Evolutionary conservation across 1,140 invertebrate genomes (phyloP).

Genomic region (Caenorhabditis briggsae): DNA sequence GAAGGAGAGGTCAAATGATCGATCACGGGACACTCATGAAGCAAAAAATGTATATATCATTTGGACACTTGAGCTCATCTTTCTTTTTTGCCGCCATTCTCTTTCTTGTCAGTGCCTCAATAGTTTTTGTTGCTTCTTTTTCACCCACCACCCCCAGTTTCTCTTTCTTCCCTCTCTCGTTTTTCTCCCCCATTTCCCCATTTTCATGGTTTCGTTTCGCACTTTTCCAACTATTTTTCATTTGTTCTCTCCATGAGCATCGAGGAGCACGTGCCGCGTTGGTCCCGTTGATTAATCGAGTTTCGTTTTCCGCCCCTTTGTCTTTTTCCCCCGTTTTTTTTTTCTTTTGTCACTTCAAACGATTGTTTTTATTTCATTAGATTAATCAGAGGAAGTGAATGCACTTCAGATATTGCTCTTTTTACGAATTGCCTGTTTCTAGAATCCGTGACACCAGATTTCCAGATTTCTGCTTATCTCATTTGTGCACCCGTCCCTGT

Average conservation of each 20-base stretch:
- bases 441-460: too few species aligned
- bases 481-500: neutral
- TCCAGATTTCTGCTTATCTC: too few species aligned
- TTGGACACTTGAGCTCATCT: neutral
- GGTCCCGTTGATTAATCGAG: conserved; percentile 41
- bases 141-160: neutral
- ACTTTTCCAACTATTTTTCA: conserved; percentile 45
- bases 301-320: neutral
- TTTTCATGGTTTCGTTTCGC: conserved; percentile 47
- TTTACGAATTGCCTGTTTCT: too few species aligned
- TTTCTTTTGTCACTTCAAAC: neutral
- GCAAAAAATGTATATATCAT: conserved; percentile 31
- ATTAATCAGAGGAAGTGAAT: neutral
- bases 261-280: neutral
- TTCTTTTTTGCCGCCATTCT: too few species aligned
- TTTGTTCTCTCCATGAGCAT: neutral
- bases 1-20: neutral
- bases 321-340: neutral
- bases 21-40: conserved; percentile 25
- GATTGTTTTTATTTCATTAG: neutral
- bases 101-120: neutral
- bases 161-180: neutral
- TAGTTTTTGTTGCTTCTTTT: conserved; percentile 2
- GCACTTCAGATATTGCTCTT: too few species aligned
- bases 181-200: neutral